Evolutionary conservation across 2,797 vertebrate species (phyloP).

Genomic region (Hippocampus kuda): DNA sequence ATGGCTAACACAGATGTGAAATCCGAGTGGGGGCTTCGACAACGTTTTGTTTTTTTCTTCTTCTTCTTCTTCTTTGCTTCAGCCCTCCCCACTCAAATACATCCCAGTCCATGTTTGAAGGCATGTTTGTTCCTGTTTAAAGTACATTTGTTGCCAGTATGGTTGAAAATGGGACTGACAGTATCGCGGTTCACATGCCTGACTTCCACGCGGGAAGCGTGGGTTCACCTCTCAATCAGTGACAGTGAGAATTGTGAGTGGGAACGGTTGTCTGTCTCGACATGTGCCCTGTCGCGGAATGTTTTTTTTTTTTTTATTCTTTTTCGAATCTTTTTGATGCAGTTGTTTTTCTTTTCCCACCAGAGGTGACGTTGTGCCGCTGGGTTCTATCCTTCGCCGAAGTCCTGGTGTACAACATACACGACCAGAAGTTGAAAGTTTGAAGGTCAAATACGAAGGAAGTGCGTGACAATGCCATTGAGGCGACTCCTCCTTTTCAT

Average conservation of each 20-base stretch:
- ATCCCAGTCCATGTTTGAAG: not conserved
- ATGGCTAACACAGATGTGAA: slow-evolving; percentile 72
- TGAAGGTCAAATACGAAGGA: slow-evolving; percentile 27
- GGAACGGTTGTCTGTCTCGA: not conserved
- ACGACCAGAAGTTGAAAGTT: slow-evolving; percentile 47
- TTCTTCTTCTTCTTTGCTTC: not conserved
- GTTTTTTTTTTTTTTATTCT: too few relatives aligned
- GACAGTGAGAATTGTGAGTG: not conserved
- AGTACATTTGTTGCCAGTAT: not conserved
- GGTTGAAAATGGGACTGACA: not conserved
- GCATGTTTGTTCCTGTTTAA: not conserved
- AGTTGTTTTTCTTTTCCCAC: slow-evolving; percentile 8
- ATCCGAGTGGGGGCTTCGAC: slow-evolving; percentile 48
- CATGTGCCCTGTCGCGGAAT: not conserved
- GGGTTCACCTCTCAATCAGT: not conserved
- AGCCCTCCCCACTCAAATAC: not conserved
- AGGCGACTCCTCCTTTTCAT: slow-evolving; percentile 50
- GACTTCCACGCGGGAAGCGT: not conserved
- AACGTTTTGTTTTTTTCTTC: slow-evolving; percentile 9
- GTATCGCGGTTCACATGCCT: not conserved
- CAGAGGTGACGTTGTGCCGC: slow-evolving; percentile 21
- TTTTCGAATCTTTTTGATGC: not conserved
- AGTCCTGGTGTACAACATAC: slow-evolving; percentile 30
- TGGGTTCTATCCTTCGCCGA: slow-evolving; percentile 13
- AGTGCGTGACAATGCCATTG: slow-evolving; percentile 46